phyloP scores from a whole-genome alignment of 2,888 invertebrate genomes.

The Callyntrura guangdongensis region DNA sequence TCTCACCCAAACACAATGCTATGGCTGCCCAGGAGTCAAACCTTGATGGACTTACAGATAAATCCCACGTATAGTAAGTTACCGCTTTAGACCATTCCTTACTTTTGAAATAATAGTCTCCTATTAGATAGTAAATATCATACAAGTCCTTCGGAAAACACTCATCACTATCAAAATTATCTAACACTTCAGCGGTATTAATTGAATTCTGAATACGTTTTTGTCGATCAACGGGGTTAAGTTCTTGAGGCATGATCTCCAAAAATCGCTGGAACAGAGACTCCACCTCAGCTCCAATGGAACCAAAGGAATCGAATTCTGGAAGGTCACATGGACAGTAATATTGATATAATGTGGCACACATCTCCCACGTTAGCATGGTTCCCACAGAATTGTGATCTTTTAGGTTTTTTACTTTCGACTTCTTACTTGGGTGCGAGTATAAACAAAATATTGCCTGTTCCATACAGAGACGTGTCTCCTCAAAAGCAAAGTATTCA shows the following conservation, averaged over 20 bases:
- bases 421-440: slow-evolving; percentile 92
- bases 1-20: slow-evolving; percentile 92
- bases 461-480: slow-evolving; percentile 92
- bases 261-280: slow-evolving; percentile 91
- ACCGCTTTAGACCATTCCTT: slow-evolving; percentile 91
- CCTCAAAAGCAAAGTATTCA: slow-evolving; percentile 89
- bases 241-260: slow-evolving; percentile 90
- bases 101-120: slow-evolving; percentile 96
- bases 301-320: slow-evolving; percentile 91
- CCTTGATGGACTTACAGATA: slow-evolving; percentile 91
- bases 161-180: not conserved
- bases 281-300: slow-evolving; percentile 94
- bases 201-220: slow-evolving; percentile 72
- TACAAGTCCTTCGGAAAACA: slow-evolving; percentile 33
- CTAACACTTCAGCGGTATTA: not conserved
- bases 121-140: slow-evolving; percentile 95
- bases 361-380: slow-evolving; percentile 85
- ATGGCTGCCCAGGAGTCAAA: slow-evolving; percentile 98
- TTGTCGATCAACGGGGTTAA: slow-evolving; percentile 88
- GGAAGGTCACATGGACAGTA: slow-evolving; percentile 93
- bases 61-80: slow-evolving; percentile 93
- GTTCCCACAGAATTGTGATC: slow-evolving; percentile 81
- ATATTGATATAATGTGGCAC: slow-evolving; percentile 89
- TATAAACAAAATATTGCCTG: slow-evolving; percentile 95
- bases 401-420: slow-evolving; percentile 86